A percentile compares a stretch with the other conserved stretches of the same genome.
phyloP scores from a whole-genome alignment of 2,797 vertebrate species.

The Sphaeramia orbicularis region DNA sequence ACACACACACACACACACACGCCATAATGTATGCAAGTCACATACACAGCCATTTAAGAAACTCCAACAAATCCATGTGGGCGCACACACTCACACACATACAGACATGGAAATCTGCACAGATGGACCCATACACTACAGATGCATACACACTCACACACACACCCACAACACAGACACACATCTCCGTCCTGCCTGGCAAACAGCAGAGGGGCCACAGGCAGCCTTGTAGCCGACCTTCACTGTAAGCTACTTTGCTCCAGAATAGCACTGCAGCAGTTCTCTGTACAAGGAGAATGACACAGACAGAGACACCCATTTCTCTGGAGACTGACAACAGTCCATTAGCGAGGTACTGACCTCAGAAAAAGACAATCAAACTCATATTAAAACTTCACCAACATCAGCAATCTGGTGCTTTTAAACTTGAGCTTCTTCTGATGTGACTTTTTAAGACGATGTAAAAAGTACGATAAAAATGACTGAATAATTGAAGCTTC shows the following conservation, averaged over 20 bases:
- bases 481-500: no score
- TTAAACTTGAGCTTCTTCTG: background rate
- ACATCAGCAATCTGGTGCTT: background rate
- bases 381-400: constrained; percentile 8
- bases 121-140: constrained; percentile 18
- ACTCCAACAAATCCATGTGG: constrained; percentile 8
- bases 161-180: constrained; percentile 4
- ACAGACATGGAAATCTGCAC: constrained; percentile 5
- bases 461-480: no score
- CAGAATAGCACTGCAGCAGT: constrained; percentile 66
- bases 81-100: constrained; percentile 23
- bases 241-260: constrained; percentile 49
- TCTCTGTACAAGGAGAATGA: constrained; percentile 38
- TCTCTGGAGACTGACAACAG: constrained; percentile 33
- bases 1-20: background rate
- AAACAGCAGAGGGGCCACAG: constrained; percentile 51
- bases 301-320: constrained; percentile 20
- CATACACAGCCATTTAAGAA: constrained; percentile 4
- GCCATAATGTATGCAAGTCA: background rate
- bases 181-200: constrained; percentile 4
- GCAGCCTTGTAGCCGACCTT: constrained; percentile 66
- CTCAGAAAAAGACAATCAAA: constrained; percentile 3
- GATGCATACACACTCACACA: constrained; percentile 13
- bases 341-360: constrained; percentile 31
- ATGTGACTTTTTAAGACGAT: background rate